Percentiles rank a stretch among this genome's conserved stretches.
Evolutionary conservation across 1,140 invertebrate genomes (phyloP).

Genomic region (Zaprionus nigranus): DNA sequence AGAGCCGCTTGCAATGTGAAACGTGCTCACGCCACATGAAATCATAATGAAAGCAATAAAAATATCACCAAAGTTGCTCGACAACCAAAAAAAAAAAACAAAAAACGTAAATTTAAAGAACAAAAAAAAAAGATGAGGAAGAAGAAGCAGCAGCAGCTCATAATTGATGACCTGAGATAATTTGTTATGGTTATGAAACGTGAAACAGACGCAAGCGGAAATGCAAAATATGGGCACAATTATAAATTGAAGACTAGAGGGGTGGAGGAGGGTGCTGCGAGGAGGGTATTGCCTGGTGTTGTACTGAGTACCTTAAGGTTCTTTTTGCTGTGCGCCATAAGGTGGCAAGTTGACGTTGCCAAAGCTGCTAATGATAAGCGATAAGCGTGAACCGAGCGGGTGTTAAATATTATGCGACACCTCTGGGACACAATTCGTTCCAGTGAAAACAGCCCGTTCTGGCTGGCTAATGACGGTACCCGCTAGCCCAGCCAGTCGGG

Average conservation of each 20-base stretch:
- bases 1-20: conserved; percentile 28
- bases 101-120: conserved; percentile 12
- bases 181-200: conserved; percentile 74
- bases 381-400: conserved; percentile 48
- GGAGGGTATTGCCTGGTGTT: neutral
- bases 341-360: conserved; percentile 20
- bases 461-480: conserved; percentile 2
- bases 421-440: conserved; percentile 44
- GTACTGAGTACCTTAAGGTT: neutral
- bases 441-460: conserved; percentile 1
- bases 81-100: conserved; percentile 32
- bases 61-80: conserved; percentile 64
- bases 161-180: conserved; percentile 82
- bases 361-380: conserved; percentile 56
- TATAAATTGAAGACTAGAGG: conserved; percentile 54
- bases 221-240: conserved; percentile 65
- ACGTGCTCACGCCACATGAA: conserved; percentile 73
- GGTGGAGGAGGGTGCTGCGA: neutral
- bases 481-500: neutral
- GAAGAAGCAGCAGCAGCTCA: conserved; percentile 44
- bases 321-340: neutral
- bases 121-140: conserved; percentile 26
- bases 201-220: conserved; percentile 61
- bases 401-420: conserved; percentile 56
- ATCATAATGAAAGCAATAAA: conserved; percentile 82